Conservation (phyloP, 2,888 invertebrate genomes). For the Orthosia gothica region DNA sequence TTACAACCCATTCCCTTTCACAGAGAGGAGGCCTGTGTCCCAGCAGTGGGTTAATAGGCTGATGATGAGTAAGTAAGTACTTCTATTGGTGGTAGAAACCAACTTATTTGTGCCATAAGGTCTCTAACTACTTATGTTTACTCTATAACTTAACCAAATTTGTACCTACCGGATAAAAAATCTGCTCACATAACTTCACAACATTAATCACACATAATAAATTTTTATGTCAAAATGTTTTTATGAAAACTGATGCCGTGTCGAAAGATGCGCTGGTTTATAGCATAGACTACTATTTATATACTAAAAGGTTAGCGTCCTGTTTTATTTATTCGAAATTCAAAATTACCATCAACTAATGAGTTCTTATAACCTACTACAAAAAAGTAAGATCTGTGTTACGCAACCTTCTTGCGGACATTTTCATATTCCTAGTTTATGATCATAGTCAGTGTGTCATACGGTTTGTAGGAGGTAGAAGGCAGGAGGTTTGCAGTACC, state of each 20-base stretch:
- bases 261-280: not conserved
- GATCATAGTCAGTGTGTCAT: not conserved
- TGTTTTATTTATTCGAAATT: not conserved
- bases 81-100: not conserved
- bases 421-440: not conserved
- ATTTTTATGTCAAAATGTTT: constrained; percentile 9
- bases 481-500: too few species aligned
- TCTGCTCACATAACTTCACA: not conserved
- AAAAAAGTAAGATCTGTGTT: not conserved
- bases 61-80: too few species aligned
- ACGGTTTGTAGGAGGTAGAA: not conserved
- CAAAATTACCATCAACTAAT: not conserved
- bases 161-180: constrained; percentile 18
- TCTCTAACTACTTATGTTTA: not conserved
- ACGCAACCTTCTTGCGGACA: constrained; percentile 2
- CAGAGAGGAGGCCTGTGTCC: too few species aligned
- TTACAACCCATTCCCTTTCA: too few species aligned
- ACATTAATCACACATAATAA: not conserved
- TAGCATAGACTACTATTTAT: too few species aligned
- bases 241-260: not conserved
- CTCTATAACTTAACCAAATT: not conserved
- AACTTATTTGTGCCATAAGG: not conserved
- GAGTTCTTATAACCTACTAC: not conserved
- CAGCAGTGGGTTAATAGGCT: too few species aligned
- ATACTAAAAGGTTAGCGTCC: too few species aligned